These are phyloP conservation scores for Rhyacophila evoluta DNA, from an alignment of 2,888 invertebrate species.

Conservation along the genomic window DNA sequence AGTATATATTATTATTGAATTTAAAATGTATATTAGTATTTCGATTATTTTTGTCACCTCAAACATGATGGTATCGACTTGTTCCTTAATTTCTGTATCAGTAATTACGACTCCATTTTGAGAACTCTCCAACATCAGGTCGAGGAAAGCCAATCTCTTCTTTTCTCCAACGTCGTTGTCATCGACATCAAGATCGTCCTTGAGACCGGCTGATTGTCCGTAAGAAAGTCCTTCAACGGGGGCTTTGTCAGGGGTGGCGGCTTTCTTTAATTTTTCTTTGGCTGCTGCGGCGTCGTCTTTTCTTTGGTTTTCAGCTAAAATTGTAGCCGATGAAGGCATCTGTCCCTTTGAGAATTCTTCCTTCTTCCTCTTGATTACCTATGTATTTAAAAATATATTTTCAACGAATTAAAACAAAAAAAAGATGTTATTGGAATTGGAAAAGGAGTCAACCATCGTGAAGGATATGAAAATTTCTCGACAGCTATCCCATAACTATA, in stretches of 20 bases:
- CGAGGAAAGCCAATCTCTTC: slow-evolving; percentile 88
- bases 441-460: no score
- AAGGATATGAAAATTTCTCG: no score
- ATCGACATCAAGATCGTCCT: slow-evolving; percentile 86
- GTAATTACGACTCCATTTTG: slow-evolving; percentile 78
- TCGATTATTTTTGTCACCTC: slow-evolving; percentile 77
- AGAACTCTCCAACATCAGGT: slow-evolving; percentile 84
- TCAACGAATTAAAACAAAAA: no score
- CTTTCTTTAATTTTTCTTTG: slow-evolving; percentile 53
- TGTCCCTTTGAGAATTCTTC: slow-evolving; percentile 78
- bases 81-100: slow-evolving; percentile 84
- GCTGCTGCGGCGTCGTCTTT: slow-evolving; percentile 56
- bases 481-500: no score
- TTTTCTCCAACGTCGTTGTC: slow-evolving; percentile 84
- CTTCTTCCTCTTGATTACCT: slow-evolving; percentile 81
- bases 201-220: slow-evolving; percentile 78
- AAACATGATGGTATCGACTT: slow-evolving; percentile 89
- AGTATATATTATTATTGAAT: no score
- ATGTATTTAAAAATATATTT: neutral
- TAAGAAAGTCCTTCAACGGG: slow-evolving; percentile 76
- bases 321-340: slow-evolving; percentile 63
- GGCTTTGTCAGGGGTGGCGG: slow-evolving; percentile 57
- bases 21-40: no score
- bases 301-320: slow-evolving; percentile 58
- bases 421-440: no score